Evolutionary conservation across 2,797 vertebrate genomes (phyloP), one percentile per base, ranked within the genome.

Genomic region (Sciurus vulgaris): DNA sequence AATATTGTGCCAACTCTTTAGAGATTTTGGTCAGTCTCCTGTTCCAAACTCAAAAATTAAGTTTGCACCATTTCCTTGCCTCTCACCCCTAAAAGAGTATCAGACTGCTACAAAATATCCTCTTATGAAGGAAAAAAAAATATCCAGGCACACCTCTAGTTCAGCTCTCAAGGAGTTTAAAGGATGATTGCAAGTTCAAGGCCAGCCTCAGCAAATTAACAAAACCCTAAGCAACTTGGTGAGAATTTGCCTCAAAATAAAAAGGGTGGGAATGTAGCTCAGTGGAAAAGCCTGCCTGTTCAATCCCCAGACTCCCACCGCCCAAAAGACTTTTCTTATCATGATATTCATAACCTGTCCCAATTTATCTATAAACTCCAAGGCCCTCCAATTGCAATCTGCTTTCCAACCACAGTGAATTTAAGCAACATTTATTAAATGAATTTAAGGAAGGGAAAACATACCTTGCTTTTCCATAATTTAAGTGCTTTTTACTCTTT

Each of bases 21-120:
- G 0, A 0, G 28, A 8, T 59, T 91, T 84, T 35, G 5, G 14
- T 78, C 28, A 73, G 28, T 41, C 56, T 88, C 22, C 35, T 38
- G 35, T 49, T 89, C 28, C 89, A 86, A 67, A 85, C 47, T 87
- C 65, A 92, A 86, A 91, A 65, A 20, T 12, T 54, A n/a, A 15
- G 20, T 93, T 74, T 83, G 78, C 33, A 63, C 22, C n/a, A 12
- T 54, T 89, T 91, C 30, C 35, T 56, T 61, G 7, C 24, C 30
- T 56, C 56, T 74, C 41, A 33, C 6, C 24, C 28, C 30, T 11
- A 24, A 28, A 69, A 79, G 1, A 63, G 15, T 18, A n/a, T 3
- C 59, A 84, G 38, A 30, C 28, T 51, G 63, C 65, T 47, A 63
- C n/a, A 83, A 76, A 73, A 65, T 3, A 81, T 22, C 1, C 33